These are phyloP conservation scores for Aphelinus certus DNA, from an alignment of 1,140 invertebrate genomes.

Conservation along the genomic window DNA sequence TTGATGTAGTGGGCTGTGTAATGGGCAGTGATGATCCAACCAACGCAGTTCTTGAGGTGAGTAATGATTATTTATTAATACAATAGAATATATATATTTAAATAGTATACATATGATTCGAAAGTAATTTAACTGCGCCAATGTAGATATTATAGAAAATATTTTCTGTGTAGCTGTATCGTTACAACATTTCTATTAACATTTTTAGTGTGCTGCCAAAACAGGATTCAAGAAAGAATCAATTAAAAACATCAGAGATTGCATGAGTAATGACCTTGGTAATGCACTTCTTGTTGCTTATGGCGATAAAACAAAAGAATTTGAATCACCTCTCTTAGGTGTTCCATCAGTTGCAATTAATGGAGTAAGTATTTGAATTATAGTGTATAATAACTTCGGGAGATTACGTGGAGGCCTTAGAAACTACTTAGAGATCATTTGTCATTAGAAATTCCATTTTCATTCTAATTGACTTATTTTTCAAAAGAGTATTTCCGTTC, in stretches of 20 bases:
- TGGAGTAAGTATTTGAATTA: slow-evolving; percentile 48
- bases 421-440: too few relatives aligned
- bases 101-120: neutral
- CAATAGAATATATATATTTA: neutral
- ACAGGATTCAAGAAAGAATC: slow-evolving; percentile 54
- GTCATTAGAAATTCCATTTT: too few relatives aligned
- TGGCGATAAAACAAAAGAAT: slow-evolving; percentile 67
- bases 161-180: too few relatives aligned
- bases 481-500: too few relatives aligned
- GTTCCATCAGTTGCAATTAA: slow-evolving; percentile 74
- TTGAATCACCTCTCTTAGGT: slow-evolving; percentile 67
- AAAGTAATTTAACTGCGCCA: neutral
- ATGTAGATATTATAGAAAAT: too few relatives aligned
- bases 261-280: slow-evolving; percentile 54
- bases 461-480: too few relatives aligned
- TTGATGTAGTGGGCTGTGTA: slow-evolving; percentile 67
- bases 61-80: slow-evolving; percentile 14
- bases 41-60: slow-evolving; percentile 49
- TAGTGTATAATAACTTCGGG: too few relatives aligned
- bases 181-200: slow-evolving; percentile 5
- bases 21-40: slow-evolving; percentile 61
- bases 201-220: slow-evolving; percentile 64
- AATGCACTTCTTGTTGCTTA: slow-evolving; percentile 65
- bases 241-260: slow-evolving; percentile 61
- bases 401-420: too few relatives aligned